Evolutionary conservation across 2,797 vertebrate species (phyloP).

Genomic region (Garrulus glandarius): DNA sequence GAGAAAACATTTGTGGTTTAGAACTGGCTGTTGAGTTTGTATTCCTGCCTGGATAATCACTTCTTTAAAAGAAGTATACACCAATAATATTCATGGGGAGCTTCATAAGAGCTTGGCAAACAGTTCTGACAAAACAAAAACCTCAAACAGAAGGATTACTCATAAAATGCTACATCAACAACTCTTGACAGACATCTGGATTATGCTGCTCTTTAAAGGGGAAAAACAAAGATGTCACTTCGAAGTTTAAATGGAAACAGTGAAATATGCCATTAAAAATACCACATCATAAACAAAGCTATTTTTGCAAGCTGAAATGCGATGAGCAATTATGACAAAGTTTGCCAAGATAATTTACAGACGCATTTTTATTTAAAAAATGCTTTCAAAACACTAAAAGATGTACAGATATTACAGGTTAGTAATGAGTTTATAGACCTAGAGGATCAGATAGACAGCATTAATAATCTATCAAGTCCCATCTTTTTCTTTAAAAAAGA

Average conservation of each 20-base stretch:
- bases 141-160: slow-evolving; percentile 64
- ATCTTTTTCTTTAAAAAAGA: neutral
- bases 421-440: neutral
- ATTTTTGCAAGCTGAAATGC: slow-evolving; percentile 25
- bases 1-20: neutral
- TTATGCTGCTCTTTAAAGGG: slow-evolving; percentile 49
- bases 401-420: neutral
- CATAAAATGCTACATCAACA: slow-evolving; percentile 62
- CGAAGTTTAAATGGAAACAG: slow-evolving; percentile 40
- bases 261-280: slow-evolving; percentile 58
- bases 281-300: slow-evolving; percentile 46
- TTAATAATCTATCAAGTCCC: neutral
- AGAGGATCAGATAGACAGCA: neutral
- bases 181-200: slow-evolving; percentile 53
- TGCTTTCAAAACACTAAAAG: neutral
- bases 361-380: neutral
- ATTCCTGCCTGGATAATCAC: slow-evolving; percentile 5
- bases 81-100: slow-evolving; percentile 61
- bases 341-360: slow-evolving; percentile 6
- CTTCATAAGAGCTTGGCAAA: slow-evolving; percentile 55
- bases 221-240: slow-evolving; percentile 48
- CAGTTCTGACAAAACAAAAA: slow-evolving; percentile 65
- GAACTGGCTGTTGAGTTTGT: neutral
- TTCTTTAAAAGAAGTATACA: slow-evolving; percentile 51
- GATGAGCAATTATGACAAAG: slow-evolving; percentile 22